Conservation (phyloP, 2,113 vertebrate species). For the Hydrochoerus hydrochaeris region DNA sequence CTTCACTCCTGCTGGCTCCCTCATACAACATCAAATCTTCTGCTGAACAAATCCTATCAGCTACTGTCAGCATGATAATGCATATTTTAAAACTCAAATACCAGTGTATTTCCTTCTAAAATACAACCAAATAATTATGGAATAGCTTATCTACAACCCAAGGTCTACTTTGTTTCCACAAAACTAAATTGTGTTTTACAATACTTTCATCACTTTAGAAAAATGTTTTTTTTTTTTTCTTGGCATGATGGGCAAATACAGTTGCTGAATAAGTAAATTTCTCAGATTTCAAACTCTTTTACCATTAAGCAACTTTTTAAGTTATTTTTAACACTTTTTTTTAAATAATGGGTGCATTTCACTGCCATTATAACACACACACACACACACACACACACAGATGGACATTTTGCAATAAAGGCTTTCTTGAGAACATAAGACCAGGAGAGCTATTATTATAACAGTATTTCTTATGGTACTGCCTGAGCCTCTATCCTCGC, state of each 20-base stretch:
- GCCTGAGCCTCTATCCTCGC: not conserved
- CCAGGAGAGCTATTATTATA: not conserved
- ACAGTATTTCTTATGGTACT: not conserved
- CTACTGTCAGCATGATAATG: not conserved
- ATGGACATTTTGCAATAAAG: not conserved
- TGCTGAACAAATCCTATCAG: not conserved
- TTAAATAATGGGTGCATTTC: not conserved
- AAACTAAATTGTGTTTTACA: not conserved
- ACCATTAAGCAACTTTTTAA: not conserved
- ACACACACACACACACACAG: not conserved
- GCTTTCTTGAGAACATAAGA: not conserved
- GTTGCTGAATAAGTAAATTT: not conserved
- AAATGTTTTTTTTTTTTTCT: conserved; percentile 9
- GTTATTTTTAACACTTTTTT: not conserved
- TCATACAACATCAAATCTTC: conserved; percentile 1
- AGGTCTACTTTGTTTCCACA: not conserved
- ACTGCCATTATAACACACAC: not conserved
- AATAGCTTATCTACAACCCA: conserved; percentile 4
- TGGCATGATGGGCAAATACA: conserved; percentile 7
- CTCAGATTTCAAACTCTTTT: not conserved
- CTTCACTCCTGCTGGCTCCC: not conserved
- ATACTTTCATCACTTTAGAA: not conserved
- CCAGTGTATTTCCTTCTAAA: not conserved
- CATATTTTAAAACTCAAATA: conserved; percentile 2
- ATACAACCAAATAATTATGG: not conserved